phyloP scores from a whole-genome alignment of 2,113 vertebrate genomes.

The Prunella himalayana region DNA sequence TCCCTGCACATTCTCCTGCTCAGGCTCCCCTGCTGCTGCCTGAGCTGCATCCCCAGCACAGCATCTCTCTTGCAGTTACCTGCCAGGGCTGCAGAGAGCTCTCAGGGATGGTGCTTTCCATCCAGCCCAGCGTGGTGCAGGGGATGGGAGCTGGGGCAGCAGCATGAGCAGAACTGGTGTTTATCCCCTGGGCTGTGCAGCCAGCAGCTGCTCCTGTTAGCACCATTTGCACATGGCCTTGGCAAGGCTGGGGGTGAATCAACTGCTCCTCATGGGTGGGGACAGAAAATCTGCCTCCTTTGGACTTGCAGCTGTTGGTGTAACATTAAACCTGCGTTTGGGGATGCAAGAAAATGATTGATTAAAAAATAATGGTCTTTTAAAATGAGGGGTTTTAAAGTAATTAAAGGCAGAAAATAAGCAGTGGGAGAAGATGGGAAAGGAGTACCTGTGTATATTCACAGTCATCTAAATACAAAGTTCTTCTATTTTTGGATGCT shows the following conservation, averaged over 20 bases:
- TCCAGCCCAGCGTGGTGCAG: not conserved
- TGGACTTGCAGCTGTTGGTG: not conserved
- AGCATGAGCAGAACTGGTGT: not conserved
- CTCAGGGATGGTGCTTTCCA: fast-evolving
- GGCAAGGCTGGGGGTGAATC: not conserved
- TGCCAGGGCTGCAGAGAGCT: not conserved
- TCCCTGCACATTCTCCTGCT: not conserved
- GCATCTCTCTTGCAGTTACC: not conserved
- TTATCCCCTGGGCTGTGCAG: slow-evolving; percentile 39
- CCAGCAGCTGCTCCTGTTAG: slow-evolving; percentile 25
- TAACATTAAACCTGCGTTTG: not conserved
- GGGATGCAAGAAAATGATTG: not conserved
- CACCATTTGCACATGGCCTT: slow-evolving; percentile 27
- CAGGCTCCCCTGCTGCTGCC: not conserved
- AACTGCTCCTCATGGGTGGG: slow-evolving; percentile 18
- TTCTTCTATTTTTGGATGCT: not conserved
- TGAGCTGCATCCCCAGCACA: not conserved
- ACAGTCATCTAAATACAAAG: not conserved
- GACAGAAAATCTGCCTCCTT: slow-evolving; percentile 40
- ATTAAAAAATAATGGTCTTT: not conserved
- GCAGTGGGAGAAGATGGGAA: not conserved
- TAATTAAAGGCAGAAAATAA: not conserved
- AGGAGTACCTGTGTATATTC: not conserved
- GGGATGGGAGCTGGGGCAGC: not conserved
- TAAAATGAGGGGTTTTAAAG: not conserved